Evolutionary conservation across 2,888 invertebrate genomes (phyloP).

Genomic region (Trissoscelio sp.): DNA sequence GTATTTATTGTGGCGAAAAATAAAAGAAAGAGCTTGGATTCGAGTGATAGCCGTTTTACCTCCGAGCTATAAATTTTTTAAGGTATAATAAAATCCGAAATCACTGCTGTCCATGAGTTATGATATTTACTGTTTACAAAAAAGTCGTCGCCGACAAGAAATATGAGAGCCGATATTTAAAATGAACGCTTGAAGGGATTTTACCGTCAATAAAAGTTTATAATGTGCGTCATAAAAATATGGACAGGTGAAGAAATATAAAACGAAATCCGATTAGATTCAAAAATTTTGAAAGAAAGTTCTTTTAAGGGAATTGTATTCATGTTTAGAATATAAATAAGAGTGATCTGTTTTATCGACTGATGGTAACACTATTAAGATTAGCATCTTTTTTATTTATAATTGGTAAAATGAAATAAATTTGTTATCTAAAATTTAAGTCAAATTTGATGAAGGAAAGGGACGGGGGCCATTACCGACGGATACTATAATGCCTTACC

Average conservation of each 20-base stretch:
- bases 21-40: constrained; percentile 11
- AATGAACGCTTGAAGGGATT: constrained; percentile 1
- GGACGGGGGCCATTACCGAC: no score
- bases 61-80: constrained; percentile 27
- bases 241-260: neutral
- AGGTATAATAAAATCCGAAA: constrained; percentile 40
- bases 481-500: no score
- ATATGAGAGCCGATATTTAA: constrained; percentile 27
- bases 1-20: constrained; percentile 31
- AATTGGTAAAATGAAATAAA: no score
- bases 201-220: constrained; percentile 31
- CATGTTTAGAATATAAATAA: no score
- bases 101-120: constrained; percentile 15
- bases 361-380: no score
- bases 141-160: constrained; percentile 26
- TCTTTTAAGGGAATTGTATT: no score
- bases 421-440: no score
- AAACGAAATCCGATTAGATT: no score
- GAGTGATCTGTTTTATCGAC: no score
- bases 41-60: constrained; percentile 18
- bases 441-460: no score
- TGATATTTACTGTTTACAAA: constrained; percentile 25
- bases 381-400: no score
- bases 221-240: neutral
- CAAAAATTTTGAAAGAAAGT: no score